Evolutionary conservation across 2,797 vertebrate genomes (phyloP).

Genomic region (Heterohyrax brucei): DNA sequence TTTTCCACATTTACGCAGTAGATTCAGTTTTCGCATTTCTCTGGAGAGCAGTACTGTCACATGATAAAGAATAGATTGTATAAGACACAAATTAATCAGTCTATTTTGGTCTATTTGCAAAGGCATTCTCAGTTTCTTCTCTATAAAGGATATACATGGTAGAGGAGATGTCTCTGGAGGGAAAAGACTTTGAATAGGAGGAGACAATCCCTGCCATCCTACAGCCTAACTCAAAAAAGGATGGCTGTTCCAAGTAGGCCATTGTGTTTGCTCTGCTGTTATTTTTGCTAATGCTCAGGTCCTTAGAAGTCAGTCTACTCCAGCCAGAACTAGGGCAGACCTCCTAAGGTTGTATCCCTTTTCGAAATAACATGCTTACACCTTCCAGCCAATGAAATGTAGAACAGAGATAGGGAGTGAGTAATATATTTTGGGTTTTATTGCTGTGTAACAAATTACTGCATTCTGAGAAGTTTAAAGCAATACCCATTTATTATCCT

Average conservation of each 20-base stretch:
- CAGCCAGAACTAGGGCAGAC: not conserved
- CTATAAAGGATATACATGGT: not conserved
- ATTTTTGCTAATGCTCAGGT: not conserved
- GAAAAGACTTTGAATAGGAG: not conserved
- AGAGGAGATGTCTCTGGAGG: not conserved
- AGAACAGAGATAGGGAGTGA: not conserved
- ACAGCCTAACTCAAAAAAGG: not conserved
- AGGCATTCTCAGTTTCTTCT: not conserved
- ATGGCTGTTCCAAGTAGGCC: not conserved
- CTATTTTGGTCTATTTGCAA: not conserved
- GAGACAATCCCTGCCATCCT: not conserved
- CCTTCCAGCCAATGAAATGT: not conserved
- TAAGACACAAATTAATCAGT: conserved; percentile 37
- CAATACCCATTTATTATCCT: not conserved
- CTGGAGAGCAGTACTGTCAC: conserved; percentile 4
- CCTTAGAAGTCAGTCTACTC: not conserved
- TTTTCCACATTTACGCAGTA: conserved; percentile 39
- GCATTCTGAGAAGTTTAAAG: not conserved
- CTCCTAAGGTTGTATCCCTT: not conserved
- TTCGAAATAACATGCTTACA: not conserved
- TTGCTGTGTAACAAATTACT: not conserved
- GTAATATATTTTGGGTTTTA: not conserved
- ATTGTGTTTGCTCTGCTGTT: not conserved
- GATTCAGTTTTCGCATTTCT: conserved; percentile 42
- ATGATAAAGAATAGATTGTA: conserved; percentile 6